Base-by-base conservation (phyloP, 2,113 vertebrate species). In the Tragelaphus buxtoni region DNA sequence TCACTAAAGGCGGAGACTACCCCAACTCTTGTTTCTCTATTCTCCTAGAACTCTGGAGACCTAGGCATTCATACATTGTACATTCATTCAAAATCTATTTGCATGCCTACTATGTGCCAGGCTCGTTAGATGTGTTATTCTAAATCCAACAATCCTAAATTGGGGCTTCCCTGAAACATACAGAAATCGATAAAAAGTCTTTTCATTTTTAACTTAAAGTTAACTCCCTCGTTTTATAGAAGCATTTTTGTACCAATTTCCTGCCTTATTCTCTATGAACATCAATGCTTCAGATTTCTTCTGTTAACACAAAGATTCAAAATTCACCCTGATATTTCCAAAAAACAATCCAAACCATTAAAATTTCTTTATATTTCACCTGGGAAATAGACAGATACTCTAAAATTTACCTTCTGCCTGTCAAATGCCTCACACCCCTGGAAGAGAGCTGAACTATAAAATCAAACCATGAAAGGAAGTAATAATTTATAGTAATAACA, bases 301-400 rank as follows among this genome's bases (percentile, higher is more conserved):
- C 91, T 63, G 91, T 91, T 85, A 96, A 91, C 72, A 93, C 1
- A 77, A 90, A 81, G 49, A 93, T 61, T 90, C 88, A 47, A 28
- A 79, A 45, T 93, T 80, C 24, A 94, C 51, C 92, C 98, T 82
- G 96, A 84, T 32, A 86, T 84, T 88, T 95, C 49, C 69, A 55
- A 10, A 77, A 61, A 93, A 77, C 61, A 95, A 94, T 53, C 47
- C 30, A 97, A 97, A 81, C n/a, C n/a, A 56, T 53, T 47, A 81
- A 93, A 95, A 28, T 53, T 93, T 86, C 87, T 97, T 98, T 97
- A 49, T 76, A 90, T 92, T 88, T 94, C 93, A 87, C 91, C 63
- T 65, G 39, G 69, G 60, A 91, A 97, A 24, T 49, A 91, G 86
- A 91, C 92, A 83, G 96, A 5, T 39, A 81, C 61, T 53, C 51